Percentiles rank a stretch among this genome's conserved stretches.
These are phyloP conservation scores for Macrochelys suwanniensis DNA, from an alignment of 2,797 vertebrate genomes.

Conservation along the genomic window DNA sequence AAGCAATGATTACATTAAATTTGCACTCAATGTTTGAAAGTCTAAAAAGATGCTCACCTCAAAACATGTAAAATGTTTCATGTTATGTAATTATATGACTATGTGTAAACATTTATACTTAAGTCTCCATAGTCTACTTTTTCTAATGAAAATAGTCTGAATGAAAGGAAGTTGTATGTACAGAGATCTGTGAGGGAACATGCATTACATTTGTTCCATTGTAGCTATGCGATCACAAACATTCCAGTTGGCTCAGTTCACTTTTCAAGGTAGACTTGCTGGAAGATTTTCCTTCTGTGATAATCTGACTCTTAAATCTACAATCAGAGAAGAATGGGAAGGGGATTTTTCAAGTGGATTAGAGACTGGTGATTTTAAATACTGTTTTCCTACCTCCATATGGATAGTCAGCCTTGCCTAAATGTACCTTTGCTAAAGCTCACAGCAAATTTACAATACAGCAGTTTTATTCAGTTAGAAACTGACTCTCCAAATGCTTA, in stretches of 20 bases:
- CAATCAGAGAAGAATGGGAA: conserved; percentile 40
- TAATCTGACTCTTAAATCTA: conserved; percentile 61
- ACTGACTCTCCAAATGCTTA: conserved; percentile 53
- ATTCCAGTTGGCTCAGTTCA: conserved; percentile 69
- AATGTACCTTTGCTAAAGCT: conserved; percentile 52
- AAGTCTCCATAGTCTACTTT: conserved; percentile 76
- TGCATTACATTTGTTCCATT: conserved; percentile 72
- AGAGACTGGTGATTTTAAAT: conserved; percentile 54
- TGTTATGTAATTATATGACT: conserved; percentile 82
- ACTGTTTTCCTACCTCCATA: conserved; percentile 42
- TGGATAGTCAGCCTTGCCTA: conserved; percentile 50
- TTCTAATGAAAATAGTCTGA: conserved; percentile 60
- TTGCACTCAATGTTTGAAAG: conserved; percentile 81
- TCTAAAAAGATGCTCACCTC: conserved; percentile 81
- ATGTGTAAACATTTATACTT: conserved; percentile 80
- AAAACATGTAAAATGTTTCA: conserved; percentile 80
- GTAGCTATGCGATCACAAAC: conserved; percentile 75
- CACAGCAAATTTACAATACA: conserved; percentile 42
- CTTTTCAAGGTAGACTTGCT: conserved; percentile 61
- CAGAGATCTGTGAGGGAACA: conserved; percentile 47
- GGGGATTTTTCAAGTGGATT: conserved; percentile 56
- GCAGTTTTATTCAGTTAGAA: conserved; percentile 56
- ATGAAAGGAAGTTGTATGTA: conserved; percentile 61
- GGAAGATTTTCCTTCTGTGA: conserved; percentile 65
- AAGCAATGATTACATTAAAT: conserved; percentile 81